Base-by-base conservation (phyloP, 2,113 vertebrate species). In the Mastomys coucha region DNA sequence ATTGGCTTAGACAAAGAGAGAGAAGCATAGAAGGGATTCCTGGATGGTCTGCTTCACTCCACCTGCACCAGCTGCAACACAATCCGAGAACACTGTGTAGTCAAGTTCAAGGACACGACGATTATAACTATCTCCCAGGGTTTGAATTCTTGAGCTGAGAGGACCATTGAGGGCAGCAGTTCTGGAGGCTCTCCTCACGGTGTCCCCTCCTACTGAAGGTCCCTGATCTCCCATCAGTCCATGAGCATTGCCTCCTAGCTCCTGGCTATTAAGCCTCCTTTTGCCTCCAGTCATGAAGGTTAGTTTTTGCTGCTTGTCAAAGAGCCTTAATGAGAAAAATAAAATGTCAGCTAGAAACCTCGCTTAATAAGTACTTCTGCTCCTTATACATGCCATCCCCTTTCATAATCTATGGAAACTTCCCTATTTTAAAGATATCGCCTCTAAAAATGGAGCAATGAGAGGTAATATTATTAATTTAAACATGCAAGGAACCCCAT, bases 271-370 rank as follows among this genome's bases (percentile, higher is more conserved):
- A 73, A 93, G 39, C 22, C 16, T 53, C 89, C 91, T 95, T 86
- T 92, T 36, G 39, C 36, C 56, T 86, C 36, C 58, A 45, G 67
- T 84, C 49, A 7, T 16, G 1, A 65, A n/a, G 36, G 22, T 39
- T 91, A 12, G 69, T 70, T 80, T 88, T 91, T 63, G 77, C 87
- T 63, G 33, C 63, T 88, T 88, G 42, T 93, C 67, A 28, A 85
- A 73, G 70, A 78, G 28, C 31, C 56, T 91, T 93, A 84, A 84
- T 75, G 56, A 96, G 70, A 78, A 94, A 92, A 91, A 70, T 42
- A 86, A 91, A 51, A 36, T 58, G 58, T 45, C 69, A 94, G 91
- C 53, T 80, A 67, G 69, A 49, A 93, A 84, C 14, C 81, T 77
- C 88, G 60, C 60, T 91, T 17, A 77, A 91, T 73, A 84, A 72